Percentiles rank a stretch among this genome's conserved stretches.
phyloP scores from a whole-genome alignment of 2,113 vertebrate genomes.

The Condylura cristata region DNA sequence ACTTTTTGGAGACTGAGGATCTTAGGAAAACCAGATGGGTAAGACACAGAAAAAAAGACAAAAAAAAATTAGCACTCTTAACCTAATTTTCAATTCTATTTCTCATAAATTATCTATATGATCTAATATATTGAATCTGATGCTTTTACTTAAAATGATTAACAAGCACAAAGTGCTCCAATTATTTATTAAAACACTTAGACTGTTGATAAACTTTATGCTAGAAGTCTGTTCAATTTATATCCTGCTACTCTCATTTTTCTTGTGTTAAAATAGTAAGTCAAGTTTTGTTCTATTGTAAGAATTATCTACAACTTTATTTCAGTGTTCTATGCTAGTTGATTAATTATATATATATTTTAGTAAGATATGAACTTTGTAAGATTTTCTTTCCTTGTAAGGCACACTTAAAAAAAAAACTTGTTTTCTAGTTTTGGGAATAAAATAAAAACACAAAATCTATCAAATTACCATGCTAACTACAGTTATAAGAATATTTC shows the following conservation, averaged over 20 bases:
- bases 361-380: background rate
- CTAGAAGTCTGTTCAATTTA: background rate
- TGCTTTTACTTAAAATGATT: background rate
- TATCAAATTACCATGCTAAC: background rate
- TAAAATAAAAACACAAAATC: background rate
- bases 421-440: background rate
- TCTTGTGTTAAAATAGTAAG: background rate
- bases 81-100: background rate
- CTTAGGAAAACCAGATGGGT: background rate
- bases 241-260: rapidly evolving
- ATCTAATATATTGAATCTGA: background rate
- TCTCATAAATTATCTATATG: background rate
- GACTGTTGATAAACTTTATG: background rate
- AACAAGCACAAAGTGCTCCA: background rate
- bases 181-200: background rate
- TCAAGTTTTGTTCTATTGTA: background rate
- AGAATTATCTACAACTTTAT: background rate
- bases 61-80: background rate
- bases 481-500: background rate
- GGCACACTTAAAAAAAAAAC: too few species aligned
- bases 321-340: background rate
- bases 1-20: background rate
- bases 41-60: background rate
- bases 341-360: background rate
- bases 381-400: background rate